These are phyloP conservation scores for Apostichopus californicus DNA, from an alignment of 35 echinoderm and acorn worm species.

Conservation along the genomic window DNA sequence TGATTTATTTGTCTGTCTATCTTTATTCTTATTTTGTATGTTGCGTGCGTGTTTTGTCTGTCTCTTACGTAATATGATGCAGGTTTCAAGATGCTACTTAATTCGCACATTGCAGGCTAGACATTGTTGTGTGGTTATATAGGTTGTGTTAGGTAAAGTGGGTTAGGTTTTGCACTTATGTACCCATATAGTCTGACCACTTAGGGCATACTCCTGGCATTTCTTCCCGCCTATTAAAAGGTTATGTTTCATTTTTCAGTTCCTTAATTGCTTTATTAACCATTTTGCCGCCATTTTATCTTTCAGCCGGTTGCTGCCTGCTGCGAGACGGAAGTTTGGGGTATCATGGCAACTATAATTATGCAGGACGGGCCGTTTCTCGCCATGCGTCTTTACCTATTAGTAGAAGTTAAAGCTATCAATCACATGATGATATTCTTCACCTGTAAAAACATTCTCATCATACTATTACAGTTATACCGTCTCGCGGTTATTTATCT, in stretches of 20 bases:
- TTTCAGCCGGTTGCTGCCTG: slow-evolving; percentile 59
- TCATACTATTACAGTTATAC: slow-evolving; percentile 94
- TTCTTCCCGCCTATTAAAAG: too few species aligned
- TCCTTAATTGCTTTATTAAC: neutral
- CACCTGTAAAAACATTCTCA: slow-evolving; percentile 93
- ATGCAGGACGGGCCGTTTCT: slow-evolving; percentile 99
- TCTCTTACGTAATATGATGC: too few species aligned
- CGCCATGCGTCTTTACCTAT: slow-evolving; percentile 73
- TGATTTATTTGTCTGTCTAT: too few species aligned
- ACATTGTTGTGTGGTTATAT: too few species aligned
- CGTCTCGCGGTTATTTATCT: slow-evolving; percentile 87
- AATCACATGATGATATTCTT: slow-evolving; percentile 99
- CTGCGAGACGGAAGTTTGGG: slow-evolving; percentile 99
- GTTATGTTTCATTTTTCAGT: neutral
- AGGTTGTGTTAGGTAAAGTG: too few species aligned
- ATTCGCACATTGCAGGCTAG: too few species aligned
- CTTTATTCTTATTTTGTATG: too few species aligned
- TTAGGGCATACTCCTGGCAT: too few species aligned
- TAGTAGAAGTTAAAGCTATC: slow-evolving; percentile 68
- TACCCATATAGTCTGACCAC: too few species aligned
- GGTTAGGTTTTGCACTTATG: too few species aligned
- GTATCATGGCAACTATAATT: slow-evolving; percentile 89
- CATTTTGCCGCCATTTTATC: slow-evolving; percentile 3
- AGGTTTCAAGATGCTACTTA: too few species aligned
- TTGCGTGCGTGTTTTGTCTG: too few species aligned